A percentile compares a stretch with the other conserved stretches of the same genome.
Evolutionary conservation across 2,113 vertebrate species (phyloP).

Genomic region (Nesoenas mayeri): DNA sequence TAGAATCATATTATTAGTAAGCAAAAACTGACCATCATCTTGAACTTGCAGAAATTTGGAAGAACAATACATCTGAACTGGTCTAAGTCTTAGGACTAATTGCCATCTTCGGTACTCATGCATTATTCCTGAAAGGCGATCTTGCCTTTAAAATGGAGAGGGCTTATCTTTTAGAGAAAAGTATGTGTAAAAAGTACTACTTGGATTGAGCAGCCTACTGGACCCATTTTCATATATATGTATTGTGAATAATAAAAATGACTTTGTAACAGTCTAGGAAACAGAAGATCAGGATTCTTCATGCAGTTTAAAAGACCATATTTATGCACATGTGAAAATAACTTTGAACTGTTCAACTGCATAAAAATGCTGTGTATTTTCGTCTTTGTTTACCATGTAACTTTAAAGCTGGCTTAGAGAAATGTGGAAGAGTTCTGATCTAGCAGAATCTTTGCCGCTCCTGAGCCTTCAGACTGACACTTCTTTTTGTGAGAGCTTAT

Average conservation of each 20-base stretch:
- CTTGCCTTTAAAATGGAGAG: background rate
- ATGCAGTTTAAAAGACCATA: background rate
- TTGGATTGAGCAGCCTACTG: background rate
- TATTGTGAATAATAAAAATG: background rate
- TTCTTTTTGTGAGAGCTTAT: background rate
- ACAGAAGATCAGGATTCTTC: background rate
- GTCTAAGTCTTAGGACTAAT: background rate
- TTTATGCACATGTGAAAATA: background rate
- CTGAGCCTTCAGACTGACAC: background rate
- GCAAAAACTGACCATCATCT: background rate
- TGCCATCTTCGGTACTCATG: background rate
- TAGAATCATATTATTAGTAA: background rate
- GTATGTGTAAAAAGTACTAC: background rate
- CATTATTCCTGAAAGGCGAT: background rate
- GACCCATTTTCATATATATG: rapidly evolving
- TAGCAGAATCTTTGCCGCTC: background rate
- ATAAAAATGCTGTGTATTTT: background rate
- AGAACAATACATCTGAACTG: background rate
- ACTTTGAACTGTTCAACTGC: background rate
- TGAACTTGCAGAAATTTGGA: background rate
- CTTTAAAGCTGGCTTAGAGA: background rate
- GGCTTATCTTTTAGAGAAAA: background rate
- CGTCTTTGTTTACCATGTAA: background rate
- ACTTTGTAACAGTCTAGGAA: background rate
- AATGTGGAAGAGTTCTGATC: background rate